Evolutionary conservation across 2,113 vertebrate genomes (phyloP), one percentile per base, ranked within the genome.

Genomic region (Ammodramus savannarum): DNA sequence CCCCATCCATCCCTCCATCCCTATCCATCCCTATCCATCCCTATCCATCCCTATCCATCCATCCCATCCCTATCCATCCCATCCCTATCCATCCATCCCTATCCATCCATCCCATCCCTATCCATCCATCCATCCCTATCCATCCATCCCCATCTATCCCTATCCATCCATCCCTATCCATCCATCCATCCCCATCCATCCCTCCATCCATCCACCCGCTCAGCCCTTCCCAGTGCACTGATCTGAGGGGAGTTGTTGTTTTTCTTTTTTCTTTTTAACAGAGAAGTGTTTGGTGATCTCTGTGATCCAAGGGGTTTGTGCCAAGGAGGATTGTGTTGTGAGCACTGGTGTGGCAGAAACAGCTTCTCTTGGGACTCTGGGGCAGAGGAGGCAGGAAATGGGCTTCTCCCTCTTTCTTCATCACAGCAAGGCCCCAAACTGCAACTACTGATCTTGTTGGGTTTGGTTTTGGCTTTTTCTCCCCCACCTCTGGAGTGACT

Each of bases 111-210:
- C 13, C 39, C 44, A 44, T 17, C 61, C 32, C n/a, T n/a, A 7
- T 0, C 34, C 57, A 17, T 26, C n/a, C 62, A 3, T 16, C 49
- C n/a, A 22, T 36, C 27, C 41, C n/a, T n/a, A n/a, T n/a, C n/a
- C n/a, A n/a, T n/a, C n/a, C n/a, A n/a, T n/a, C n/a, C n/a, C n/a
- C n/a, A n/a, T n/a, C n/a, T n/a, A n/a, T n/a, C n/a, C n/a, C n/a
- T n/a, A 1, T 29, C 36, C 58, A 26, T 25, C 55, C 59, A 10
- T 22, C n/a, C 38, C 25, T 38, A 17, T 2, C 25, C 44, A 44
- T 12, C 21, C 44, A 21, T 7, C 44, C 44, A 11, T 12, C 46
- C 46, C 46, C 46, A 22, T 22, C 46, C 46, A 22, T 13, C 21
- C 43, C 10, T 10, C 43, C 43, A 44, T 20, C 43, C 43, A 10